Percentiles rank a stretch among this genome's conserved stretches.
Evolutionary conservation across 2,113 vertebrate genomes (phyloP).

Genomic region (Deroptyus accipitrinus): DNA sequence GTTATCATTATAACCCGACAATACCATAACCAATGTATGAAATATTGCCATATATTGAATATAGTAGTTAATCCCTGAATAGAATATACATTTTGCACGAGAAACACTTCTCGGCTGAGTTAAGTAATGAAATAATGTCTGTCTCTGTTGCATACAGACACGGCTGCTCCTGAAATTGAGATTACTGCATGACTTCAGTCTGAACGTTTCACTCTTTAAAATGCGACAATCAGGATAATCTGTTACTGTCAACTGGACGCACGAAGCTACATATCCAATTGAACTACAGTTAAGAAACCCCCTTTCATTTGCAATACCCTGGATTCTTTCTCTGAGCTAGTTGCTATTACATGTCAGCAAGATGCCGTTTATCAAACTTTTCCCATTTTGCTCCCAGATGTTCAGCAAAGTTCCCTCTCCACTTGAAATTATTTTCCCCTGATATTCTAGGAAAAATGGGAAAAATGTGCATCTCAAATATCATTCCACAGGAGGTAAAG

Average conservation of each 20-base stretch:
- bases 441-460: neutral
- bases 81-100: neutral
- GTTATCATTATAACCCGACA: neutral
- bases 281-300: neutral
- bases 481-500: neutral
- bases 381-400: conserved; percentile 44
- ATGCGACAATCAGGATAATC: neutral
- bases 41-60: neutral
- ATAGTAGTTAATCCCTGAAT: neutral
- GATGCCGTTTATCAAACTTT: conserved; percentile 38
- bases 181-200: neutral
- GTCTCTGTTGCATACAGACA: neutral
- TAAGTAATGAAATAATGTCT: neutral
- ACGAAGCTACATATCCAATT: neutral
- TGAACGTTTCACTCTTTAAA: neutral
- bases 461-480: conserved; percentile 35
- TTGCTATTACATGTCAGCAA: conserved; percentile 33
- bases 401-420: conserved; percentile 14
- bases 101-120: neutral
- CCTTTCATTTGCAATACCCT: neutral
- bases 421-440: conserved; percentile 9
- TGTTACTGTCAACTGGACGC: neutral
- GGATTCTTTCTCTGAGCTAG: conserved; percentile 2
- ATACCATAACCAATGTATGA: neutral
- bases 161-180: neutral